Evolutionary conservation across 1,140 invertebrate species (phyloP), one percentile per base, ranked within the genome.

Genomic region (Drosophila grimshawi): DNA sequence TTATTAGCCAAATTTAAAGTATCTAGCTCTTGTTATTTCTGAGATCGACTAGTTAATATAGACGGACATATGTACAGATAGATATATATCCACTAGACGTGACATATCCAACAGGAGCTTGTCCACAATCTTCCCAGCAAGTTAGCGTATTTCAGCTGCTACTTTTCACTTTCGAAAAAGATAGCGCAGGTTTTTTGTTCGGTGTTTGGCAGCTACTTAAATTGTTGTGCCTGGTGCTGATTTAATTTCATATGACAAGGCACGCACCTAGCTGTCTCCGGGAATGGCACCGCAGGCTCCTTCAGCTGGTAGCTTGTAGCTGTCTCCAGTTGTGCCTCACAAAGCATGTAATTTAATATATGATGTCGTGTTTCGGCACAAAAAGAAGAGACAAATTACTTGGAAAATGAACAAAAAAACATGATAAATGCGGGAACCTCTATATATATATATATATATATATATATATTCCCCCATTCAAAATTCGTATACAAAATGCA

Each of bases 261-360:
- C 61, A 62, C 53, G 56, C 65, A 65, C 32, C 65, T 70, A 45
- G 35, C 27, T 56, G 30, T 59, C 49, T 30, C n/a, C 48, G 37
- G 7, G 52, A 45, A 56, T 30, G 8, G 51, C 52, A 30, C 30
- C 56, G 51, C 48, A 32, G 49, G 39, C 35, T 51, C 39, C n/a
- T 43, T 43, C 30, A 46, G 35, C 59, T 67, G 35, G n/a, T 11
- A 49, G 66, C 51, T 64, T 78, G 46, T 61, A 65, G 66, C 57
- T 81, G 75, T 71, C 56, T 76, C 59, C 65, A 78, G 83, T 88
- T 80, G 85, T 74, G 83, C 77, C 49, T 74, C 53, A 69, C 63
- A 67, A 72, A 82, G 73, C 82, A 86, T 79, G 82, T 72, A 79
- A 88, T 89, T 83, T 72, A 88, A 88, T 88, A 89, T 78, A 75